A percentile compares a stretch with the other conserved stretches of the same genome.
phyloP scores from a whole-genome alignment of 2,888 invertebrate genomes.

The Andrena praecox region DNA sequence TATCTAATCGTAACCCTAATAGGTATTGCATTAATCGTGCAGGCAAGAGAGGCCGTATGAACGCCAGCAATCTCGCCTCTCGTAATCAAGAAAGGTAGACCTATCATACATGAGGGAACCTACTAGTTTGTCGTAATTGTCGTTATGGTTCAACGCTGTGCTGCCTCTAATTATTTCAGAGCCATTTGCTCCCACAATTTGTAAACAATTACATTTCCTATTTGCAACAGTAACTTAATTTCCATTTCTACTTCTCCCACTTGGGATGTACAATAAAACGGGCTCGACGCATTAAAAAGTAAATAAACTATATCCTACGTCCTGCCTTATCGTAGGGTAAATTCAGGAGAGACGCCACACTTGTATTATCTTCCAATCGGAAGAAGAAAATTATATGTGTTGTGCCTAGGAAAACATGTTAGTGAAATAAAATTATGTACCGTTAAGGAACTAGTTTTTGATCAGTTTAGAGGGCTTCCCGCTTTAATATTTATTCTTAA shows the following conservation, averaged over 20 bases:
- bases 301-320: too few relatives aligned
- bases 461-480: too few relatives aligned
- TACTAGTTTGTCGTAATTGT: slow-evolving; percentile 52
- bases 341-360: too few relatives aligned
- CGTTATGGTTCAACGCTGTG: background rate
- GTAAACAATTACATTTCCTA: background rate
- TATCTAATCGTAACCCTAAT: slow-evolving; percentile 51
- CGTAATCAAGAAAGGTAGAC: slow-evolving; percentile 51
- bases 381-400: too few relatives aligned
- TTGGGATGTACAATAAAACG: background rate
- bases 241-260: background rate
- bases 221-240: background rate
- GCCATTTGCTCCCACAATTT: background rate
- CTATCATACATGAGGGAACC: slow-evolving; percentile 50
- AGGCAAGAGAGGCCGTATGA: slow-evolving; percentile 42
- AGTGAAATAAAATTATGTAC: too few relatives aligned
- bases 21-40: slow-evolving; percentile 61
- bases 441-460: too few relatives aligned
- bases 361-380: too few relatives aligned
- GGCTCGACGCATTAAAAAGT: background rate
- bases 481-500: too few relatives aligned
- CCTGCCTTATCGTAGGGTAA: too few relatives aligned
- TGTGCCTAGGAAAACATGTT: too few relatives aligned
- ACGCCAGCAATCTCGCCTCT: slow-evolving; percentile 37
- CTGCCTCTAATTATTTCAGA: background rate